Evolutionary conservation across 2,113 vertebrate genomes (phyloP).

Genomic region (Oryzias javanicus): DNA sequence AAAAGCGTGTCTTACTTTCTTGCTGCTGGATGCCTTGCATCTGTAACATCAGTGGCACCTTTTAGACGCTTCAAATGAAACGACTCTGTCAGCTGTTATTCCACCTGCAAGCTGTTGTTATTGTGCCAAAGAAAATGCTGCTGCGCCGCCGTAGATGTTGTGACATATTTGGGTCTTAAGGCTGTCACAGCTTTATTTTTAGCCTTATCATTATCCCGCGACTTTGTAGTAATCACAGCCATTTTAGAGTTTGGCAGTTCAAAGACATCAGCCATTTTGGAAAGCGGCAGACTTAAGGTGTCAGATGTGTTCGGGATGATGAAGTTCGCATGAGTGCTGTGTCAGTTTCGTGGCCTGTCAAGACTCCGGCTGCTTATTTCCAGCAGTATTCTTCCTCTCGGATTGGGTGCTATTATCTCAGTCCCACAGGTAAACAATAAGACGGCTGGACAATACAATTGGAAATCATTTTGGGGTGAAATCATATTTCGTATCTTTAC

Average conservation of each 20-base stretch:
- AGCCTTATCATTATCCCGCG: conserved; percentile 38
- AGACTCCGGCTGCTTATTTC: conserved; percentile 19
- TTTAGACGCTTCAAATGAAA: conserved; percentile 19
- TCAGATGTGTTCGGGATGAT: conserved; percentile 51
- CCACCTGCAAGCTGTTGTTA: conserved; percentile 21
- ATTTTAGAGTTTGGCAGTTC: conserved; percentile 53
- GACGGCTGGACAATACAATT: neutral
- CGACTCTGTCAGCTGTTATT: conserved; percentile 9
- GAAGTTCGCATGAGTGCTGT: conserved; percentile 17
- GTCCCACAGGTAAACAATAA: neutral
- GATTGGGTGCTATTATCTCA: conserved; percentile 7
- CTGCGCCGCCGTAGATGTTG: conserved; percentile 30
- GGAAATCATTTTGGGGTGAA: conserved; percentile 7
- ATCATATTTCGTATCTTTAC: too few relatives aligned
- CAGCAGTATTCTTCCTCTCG: conserved; percentile 4
- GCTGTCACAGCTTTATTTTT: conserved; percentile 51
- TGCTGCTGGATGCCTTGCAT: neutral
- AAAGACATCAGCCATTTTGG: conserved; percentile 58
- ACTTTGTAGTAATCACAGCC: conserved; percentile 46
- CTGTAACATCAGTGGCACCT: neutral
- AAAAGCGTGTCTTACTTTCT: neutral
- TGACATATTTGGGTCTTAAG: conserved; percentile 66
- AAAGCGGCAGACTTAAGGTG: conserved; percentile 51
- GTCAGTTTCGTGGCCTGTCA: conserved; percentile 26
- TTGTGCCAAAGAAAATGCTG: conserved; percentile 27